A percentile compares a stretch with the other conserved stretches of the same genome.
Conservation (phyloP, 2,113 vertebrate species). For the Ptychochromis oligacanthus region DNA sequence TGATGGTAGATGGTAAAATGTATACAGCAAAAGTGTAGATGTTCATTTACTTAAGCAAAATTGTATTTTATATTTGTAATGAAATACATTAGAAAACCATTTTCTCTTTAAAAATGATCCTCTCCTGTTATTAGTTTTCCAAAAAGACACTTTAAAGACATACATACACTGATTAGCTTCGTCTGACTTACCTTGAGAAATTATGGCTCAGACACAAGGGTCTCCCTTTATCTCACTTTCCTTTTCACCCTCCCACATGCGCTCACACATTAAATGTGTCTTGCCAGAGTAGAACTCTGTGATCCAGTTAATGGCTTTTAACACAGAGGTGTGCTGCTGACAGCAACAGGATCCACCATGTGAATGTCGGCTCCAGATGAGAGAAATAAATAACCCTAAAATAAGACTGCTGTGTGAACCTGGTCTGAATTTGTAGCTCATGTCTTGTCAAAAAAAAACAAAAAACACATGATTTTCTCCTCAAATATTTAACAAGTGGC, state of each 20-base stretch:
- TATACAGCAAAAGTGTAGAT: neutral
- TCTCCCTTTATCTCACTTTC: constrained; percentile 29
- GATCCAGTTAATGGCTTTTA: constrained; percentile 54
- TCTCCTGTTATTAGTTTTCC: no score
- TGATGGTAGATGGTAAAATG: neutral
- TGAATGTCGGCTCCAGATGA: constrained; percentile 39
- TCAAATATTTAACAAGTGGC: constrained; percentile 21
- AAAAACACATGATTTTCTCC: constrained; percentile 1
- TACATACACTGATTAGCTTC: neutral
- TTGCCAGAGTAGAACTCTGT: constrained; percentile 37
- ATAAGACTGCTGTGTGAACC: constrained; percentile 40
- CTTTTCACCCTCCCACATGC: neutral
- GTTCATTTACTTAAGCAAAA: neutral
- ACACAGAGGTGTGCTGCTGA: constrained; percentile 36
- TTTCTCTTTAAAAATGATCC: neutral
- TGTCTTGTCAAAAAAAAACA: constrained; percentile 6
- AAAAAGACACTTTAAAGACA: neutral
- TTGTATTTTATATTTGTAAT: neutral
- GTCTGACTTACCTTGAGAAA: neutral
- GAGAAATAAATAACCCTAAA: constrained; percentile 25
- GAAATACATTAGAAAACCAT: neutral
- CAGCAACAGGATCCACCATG: constrained; percentile 26
- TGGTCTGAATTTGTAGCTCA: constrained; percentile 12
- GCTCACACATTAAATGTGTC: constrained; percentile 45
- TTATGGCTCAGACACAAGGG: neutral